Conservation (phyloP, 1,140 invertebrate genomes). For the roundworm (Caenorhabditis elegans) region WBcel235 BX284606.5:2178501-2179000, state of each 20-base stretch:
- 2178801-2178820: conserved; percentile 27
- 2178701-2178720: conserved; percentile 18
- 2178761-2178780: not conserved
- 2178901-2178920: no score
- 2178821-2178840: not conserved
- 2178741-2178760: conserved; percentile 25
- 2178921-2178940: no score
- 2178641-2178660: conserved; percentile 16
- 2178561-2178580: not conserved
- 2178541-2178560: not conserved
- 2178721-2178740: conserved; percentile 12
- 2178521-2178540: conserved; percentile 8
- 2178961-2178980: no score
- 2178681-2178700: conserved; percentile 18
- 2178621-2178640: conserved; percentile 11
- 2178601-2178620: conserved; percentile 10
- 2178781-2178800: not conserved
- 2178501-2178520: conserved; percentile 6
- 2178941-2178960: no score
- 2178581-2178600: not conserved
- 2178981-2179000: no score
- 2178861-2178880: no score
- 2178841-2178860: no score
- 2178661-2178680: conserved; percentile 23
- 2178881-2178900: no score